These are phyloP conservation scores for Campylomormyrus tamandua DNA, from an alignment of 2,113 vertebrate genomes.

Conservation along the genomic window DNA sequence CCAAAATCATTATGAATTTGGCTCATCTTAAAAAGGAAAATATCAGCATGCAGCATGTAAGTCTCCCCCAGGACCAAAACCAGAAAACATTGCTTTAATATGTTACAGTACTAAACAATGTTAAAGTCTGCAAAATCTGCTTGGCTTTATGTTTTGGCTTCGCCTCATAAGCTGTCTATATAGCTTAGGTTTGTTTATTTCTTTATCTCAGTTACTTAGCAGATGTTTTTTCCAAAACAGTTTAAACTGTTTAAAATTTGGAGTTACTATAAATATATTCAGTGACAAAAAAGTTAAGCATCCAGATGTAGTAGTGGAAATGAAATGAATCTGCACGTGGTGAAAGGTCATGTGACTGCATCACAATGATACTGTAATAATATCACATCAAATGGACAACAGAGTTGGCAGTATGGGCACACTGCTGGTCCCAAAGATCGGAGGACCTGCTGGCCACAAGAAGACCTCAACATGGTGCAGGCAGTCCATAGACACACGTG, in stretches of 20 bases:
- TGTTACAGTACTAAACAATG: background rate
- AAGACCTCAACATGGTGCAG: too few species aligned
- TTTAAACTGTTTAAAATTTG: background rate
- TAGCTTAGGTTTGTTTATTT: background rate
- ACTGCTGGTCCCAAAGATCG: too few species aligned
- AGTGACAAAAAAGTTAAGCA: too few species aligned
- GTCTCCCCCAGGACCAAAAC: background rate
- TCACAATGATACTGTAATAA: too few species aligned
- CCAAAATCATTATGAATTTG: background rate
- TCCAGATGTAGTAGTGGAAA: too few species aligned
- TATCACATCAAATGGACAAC: too few species aligned
- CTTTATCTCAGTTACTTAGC: background rate
- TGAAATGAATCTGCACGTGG: too few species aligned
- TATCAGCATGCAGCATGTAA: background rate
- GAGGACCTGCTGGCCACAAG: too few species aligned
- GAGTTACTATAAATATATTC: background rate
- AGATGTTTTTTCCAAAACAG: background rate
- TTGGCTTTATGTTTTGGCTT: background rate
- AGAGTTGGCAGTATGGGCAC: too few species aligned
- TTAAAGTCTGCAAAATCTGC: background rate
- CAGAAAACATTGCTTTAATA: background rate
- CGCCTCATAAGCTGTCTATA: background rate
- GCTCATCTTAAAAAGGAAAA: background rate
- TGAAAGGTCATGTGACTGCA: too few species aligned
- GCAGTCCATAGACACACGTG: too few species aligned